Evolutionary conservation across 2,113 vertebrate species (phyloP), one percentile per base, ranked within the genome.

Genomic region (Balaeniceps rex): DNA sequence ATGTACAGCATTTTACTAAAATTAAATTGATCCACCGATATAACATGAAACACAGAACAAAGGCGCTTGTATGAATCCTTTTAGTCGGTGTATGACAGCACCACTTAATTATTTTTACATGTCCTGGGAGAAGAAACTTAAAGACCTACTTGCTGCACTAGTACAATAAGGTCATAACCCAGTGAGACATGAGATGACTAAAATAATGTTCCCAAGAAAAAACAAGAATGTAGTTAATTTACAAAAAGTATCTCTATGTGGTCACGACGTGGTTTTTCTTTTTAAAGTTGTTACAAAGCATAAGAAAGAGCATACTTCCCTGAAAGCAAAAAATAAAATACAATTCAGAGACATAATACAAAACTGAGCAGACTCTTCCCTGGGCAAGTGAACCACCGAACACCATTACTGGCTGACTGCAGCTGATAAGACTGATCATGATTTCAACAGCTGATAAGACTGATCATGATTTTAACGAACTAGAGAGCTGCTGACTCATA

Each of bases 171-270:
- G 83, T 77, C 83, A 90, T 69, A 92, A 87, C 57, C 66, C 57
- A 83, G 55, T 58, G 58, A 88, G 61, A 88, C 74, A 57, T 40
- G 33, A 74, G 76, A 92, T 70, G 36, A 65, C 75, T 90, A 63
- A 70, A 86, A 82, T 70, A 77, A 90, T 77, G 63, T 68, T 95
- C 66, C 66, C 65, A 93, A 96, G 88, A 88, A 94, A 95, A 96
- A 88, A 36, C n/a, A 72, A 52, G 82, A 85, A 85, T 10, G 19
- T 24, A 77, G 33, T 88, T 87, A 88, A 83, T 47, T 92, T 42
- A 78, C 22, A 51, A 46, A 46, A 83, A 57, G 23, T 42, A 65
- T 61, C 29, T 68, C 84, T 61, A 15, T 42, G 31, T 9, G 14
- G 17, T n/a, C 38, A 44, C 8, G 42, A 44, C 19, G 38, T 4